phyloP scores from a whole-genome alignment of 2,888 invertebrate species.

The Thereva unica region DNA sequence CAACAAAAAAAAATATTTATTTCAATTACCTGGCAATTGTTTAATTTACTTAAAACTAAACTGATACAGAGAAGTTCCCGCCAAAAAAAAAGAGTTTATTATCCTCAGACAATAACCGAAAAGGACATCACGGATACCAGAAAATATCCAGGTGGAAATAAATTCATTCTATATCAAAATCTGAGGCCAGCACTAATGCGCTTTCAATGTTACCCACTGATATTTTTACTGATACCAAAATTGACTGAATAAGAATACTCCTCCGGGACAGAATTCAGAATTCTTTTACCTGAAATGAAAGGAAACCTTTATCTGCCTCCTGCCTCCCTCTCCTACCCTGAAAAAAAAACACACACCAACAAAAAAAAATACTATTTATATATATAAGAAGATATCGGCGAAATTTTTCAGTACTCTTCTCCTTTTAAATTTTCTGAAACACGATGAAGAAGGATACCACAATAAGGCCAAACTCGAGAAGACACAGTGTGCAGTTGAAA shows the following conservation, averaged over 20 bases:
- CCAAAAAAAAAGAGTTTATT: slow-evolving; percentile 14
- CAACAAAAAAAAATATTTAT: slow-evolving; percentile 19
- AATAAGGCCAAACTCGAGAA: neutral
- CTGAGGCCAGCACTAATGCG: slow-evolving; percentile 30
- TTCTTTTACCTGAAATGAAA: too few relatives aligned
- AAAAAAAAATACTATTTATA: slow-evolving; percentile 6
- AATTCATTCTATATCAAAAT: slow-evolving; percentile 17
- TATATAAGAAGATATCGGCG: neutral
- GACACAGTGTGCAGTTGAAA: slow-evolving; percentile 23
- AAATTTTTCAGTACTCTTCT: slow-evolving; percentile 22
- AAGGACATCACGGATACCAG: neutral
- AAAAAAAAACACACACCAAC: slow-evolving; percentile 5
- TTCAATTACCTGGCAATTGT: slow-evolving; percentile 34
- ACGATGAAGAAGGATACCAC: too few relatives aligned
- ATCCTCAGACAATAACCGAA: neutral
- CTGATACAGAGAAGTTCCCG: slow-evolving; percentile 20
- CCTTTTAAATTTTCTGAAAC: too few relatives aligned
- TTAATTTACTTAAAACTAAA: slow-evolving; percentile 24
- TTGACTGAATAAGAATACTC: slow-evolving; percentile 10
- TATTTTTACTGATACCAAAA: slow-evolving; percentile 22
- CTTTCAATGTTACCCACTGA: slow-evolving; percentile 30
- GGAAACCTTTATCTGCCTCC: too few relatives aligned
- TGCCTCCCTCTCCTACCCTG: too few relatives aligned
- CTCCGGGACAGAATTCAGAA: too few relatives aligned
- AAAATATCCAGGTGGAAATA: slow-evolving; percentile 11